phyloP scores from a whole-genome alignment of 2,797 vertebrate genomes.

The Acrocephalus scirpaceus region DNA sequence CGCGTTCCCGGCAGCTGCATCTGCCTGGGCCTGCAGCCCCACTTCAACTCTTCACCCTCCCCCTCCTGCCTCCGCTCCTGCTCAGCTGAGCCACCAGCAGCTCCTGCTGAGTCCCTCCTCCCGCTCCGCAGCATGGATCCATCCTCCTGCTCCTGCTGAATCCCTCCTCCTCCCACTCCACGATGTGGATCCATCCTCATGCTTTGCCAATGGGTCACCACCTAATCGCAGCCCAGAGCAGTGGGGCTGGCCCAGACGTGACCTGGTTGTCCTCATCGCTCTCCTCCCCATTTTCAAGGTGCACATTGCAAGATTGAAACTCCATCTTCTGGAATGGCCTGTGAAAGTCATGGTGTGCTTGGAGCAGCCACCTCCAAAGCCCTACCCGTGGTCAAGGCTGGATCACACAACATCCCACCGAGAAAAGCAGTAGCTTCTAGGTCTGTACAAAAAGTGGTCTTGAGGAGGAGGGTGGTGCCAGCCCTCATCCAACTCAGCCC shows the following conservation, averaged over 20 bases:
- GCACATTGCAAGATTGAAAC: not conserved
- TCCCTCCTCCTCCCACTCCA: not conserved
- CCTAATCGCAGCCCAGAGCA: fast-evolving
- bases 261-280: fast-evolving
- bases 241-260: not conserved
- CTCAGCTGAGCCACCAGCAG: not conserved
- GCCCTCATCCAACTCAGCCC: not conserved
- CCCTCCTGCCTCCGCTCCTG: conserved; percentile 14
- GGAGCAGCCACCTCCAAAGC: not conserved
- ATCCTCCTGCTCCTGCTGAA: not conserved
- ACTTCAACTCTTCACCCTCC: conserved; percentile 57
- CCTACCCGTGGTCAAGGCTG: fast-evolving
- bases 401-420: not conserved
- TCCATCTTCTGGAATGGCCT: not conserved
- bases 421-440: not conserved
- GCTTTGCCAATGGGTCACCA: fast-evolving
- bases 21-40: conserved; percentile 49
- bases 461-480: not conserved
- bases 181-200: fast-evolving
- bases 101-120: not conserved
- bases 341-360: fast-evolving
- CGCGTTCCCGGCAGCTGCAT: not conserved
- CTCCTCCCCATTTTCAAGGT: not conserved
- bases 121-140: fast-evolving
- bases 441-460: not conserved